Evolutionary conservation across 2,797 vertebrate genomes (phyloP), one percentile per base, ranked within the genome.

Genomic region (Malacoraja senta): DNA sequence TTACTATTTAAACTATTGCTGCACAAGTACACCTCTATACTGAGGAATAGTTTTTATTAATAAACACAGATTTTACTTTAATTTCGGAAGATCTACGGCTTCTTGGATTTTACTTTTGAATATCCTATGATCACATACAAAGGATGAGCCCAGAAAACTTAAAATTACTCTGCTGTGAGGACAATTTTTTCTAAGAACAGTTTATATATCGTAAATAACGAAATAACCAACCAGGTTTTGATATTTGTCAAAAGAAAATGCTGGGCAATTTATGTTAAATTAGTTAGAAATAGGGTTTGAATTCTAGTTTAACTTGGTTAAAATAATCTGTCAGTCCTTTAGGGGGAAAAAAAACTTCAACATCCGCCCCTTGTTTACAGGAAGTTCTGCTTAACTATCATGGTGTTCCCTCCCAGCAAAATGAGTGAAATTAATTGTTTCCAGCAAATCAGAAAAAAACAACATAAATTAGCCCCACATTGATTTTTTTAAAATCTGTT

Each of bases 321-420:
- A 74, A 1, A 10, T 24, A 26, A 91, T 72, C 68, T 91, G 35
- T 8, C 35, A 76, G 71, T 29, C 8, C 8, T 74, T 0, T 38
- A 17, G 35, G 61, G 9, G 58, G 10, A n/a, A 29, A 53, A 38
- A 38, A 26, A 76, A 29, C 19, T 74, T 91, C 90, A 72, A 92
- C 71, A 53, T 92, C 71, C 68, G 21, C 38, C 38, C 13, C 68
- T 53, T 92, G 71, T 76, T 76, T 76, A 92, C 90, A 92, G 71
- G 90, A 92, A 92, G 90, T 58, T 29, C 38, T 76, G 21, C 71
- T 92, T 76, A 74, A 91, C 35, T 32, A 91, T 91, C 61, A 38
- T 32, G 15, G 65, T 17, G 32, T 88, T 88, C 83, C 86, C 32
- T 65, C 63, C 65, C 21, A 91, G 90, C 32, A 53, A 91, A 74